Base-by-base conservation (phyloP, 1,140 invertebrate species). In the Papilio xuthus region DNA sequence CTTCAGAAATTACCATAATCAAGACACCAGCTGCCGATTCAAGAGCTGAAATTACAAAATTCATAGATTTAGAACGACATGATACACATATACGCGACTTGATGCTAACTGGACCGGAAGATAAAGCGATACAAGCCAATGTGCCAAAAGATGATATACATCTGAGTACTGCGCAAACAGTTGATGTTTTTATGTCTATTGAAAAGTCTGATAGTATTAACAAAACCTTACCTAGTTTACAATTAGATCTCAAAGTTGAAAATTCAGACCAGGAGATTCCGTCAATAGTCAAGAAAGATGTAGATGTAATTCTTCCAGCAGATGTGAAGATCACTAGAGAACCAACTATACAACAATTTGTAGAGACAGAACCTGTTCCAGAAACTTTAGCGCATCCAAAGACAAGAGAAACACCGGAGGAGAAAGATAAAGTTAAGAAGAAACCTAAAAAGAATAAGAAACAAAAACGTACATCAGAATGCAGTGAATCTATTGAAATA, bases 131-230 rank as follows among this genome's bases (percentile, higher is more conserved):
- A 70, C 72, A 83, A 78, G 41, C 72, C 26, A 32, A 83, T 23
- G 77, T 82, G 78, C 15, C 47, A 20, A 60, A 79, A 73, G 47
- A 75, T 20, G 79, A 41, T 12, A 47, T 73, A 44, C 63, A 15
- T 56, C 63, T 72, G 44, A 73, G n/a, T 18, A 77, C 80, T 76
- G 79, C 79, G 26, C 81, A 89, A 81, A 89, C 85, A 74, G 79
- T 92, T 12, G 90, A 93, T 60, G 90, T 93, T 75, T 85, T 85
- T 47, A 83, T 92, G 80, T 88, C 88, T 32, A 81, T 93, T 63
- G 78, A 83, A 20, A 90, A 92, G 83, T 78, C 84, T n/a, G 84
- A 85, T 79, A 50, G 81, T 26, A 76, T 56, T n/a, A 81, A 83
- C 28, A 82, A 83, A 78, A 44, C 71, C 9, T 79, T 90, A 79